Evolutionary conservation across 1,140 invertebrate genomes (phyloP).

Genomic region (Aphidius ervi): DNA sequence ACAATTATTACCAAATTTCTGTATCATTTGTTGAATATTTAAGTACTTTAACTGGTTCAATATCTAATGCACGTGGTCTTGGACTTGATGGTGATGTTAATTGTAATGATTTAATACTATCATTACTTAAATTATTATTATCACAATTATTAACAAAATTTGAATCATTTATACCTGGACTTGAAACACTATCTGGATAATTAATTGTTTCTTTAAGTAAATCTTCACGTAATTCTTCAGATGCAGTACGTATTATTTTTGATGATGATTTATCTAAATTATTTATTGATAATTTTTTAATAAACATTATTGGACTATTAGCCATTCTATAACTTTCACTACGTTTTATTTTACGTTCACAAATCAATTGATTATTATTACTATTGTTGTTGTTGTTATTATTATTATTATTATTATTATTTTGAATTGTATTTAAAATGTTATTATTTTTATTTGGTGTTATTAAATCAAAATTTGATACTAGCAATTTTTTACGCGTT

Average conservation of each 20-base stretch:
- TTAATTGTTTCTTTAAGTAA: constrained; percentile 64
- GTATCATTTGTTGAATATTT: constrained; percentile 62
- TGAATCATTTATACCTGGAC: constrained; percentile 35
- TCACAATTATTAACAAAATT: constrained; percentile 18
- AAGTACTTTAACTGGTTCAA: constrained; percentile 49
- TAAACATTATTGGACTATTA: constrained; percentile 65
- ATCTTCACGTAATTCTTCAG: constrained; percentile 55
- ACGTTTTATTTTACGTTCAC: constrained; percentile 63
- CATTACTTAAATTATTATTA: background rate
- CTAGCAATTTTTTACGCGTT: constrained; percentile 34
- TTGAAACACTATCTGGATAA: constrained; percentile 63
- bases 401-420: constrained; percentile 27
- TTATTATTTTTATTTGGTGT: background rate
- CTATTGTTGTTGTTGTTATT: constrained; percentile 19
- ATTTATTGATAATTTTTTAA: constrained; percentile 42
- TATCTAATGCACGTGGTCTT: constrained; percentile 43
- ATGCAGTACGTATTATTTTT: constrained; percentile 50
- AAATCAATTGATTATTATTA: constrained; percentile 20
- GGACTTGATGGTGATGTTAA: constrained; percentile 36
- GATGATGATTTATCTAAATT: constrained; percentile 33
- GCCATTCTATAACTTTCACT: constrained; percentile 84
- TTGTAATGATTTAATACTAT: too few relatives aligned
- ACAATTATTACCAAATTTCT: constrained; percentile 66
- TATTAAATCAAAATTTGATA: constrained; percentile 39
- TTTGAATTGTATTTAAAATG: constrained; percentile 24